Percentiles rank a stretch among this genome's conserved stretches.
These are phyloP conservation scores for Seira musarum DNA, from an alignment of 2,888 invertebrate species.

Conservation along the genomic window DNA sequence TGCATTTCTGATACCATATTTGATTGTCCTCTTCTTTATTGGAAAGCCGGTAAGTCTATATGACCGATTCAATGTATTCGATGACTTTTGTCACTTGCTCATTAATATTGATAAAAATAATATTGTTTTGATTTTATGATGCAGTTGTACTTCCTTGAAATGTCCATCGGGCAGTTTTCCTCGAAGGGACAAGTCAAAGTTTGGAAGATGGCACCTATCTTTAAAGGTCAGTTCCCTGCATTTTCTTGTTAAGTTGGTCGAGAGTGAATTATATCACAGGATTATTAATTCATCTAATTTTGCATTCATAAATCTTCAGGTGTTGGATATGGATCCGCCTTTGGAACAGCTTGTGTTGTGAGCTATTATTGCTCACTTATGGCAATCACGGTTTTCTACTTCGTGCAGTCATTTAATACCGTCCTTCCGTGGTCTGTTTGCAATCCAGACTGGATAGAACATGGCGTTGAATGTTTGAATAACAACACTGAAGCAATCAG, in stretches of 20 bases:
- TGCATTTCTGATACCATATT: conserved; percentile 80
- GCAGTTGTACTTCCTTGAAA: conserved; percentile 83
- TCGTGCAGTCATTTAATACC: conserved; percentile 80
- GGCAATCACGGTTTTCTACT: conserved; percentile 82
- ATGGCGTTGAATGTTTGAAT: conserved; percentile 71
- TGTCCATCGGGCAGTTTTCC: conserved; percentile 87
- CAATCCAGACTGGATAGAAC: conserved; percentile 75
- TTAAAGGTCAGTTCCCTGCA: too few species aligned
- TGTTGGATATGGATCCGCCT: conserved; percentile 74
- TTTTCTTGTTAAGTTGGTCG: too few species aligned
- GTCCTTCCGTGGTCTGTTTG: conserved; percentile 84
- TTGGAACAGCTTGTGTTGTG: conserved; percentile 76
- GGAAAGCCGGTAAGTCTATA: conserved; percentile 78
- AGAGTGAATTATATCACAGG: background rate
- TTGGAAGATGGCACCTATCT: conserved; percentile 81
- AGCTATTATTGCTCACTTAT: conserved; percentile 85
- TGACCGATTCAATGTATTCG: too few species aligned
- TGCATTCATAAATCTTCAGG: conserved; percentile 64
- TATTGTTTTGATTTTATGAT: too few species aligned
- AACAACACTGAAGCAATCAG: conserved; percentile 64
- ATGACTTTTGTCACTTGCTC: background rate
- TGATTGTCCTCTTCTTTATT: conserved; percentile 76
- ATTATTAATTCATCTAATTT: background rate
- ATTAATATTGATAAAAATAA: too few species aligned
- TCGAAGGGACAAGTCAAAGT: conserved; percentile 85